Evolutionary conservation across 2,113 vertebrate genomes (phyloP).

Genomic region (Triplophysa siluroides): DNA sequence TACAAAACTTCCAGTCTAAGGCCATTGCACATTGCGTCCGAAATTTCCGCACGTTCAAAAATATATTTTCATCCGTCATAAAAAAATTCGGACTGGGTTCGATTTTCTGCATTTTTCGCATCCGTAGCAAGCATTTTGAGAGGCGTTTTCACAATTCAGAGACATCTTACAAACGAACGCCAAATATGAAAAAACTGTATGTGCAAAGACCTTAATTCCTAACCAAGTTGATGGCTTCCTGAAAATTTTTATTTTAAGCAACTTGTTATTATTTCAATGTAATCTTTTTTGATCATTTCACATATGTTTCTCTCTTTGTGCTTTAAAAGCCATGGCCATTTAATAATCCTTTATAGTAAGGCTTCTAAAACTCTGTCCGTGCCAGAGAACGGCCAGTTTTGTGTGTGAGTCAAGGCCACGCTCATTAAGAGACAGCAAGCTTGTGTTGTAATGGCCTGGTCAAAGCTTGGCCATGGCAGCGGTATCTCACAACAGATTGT

Average conservation of each 20-base stretch:
- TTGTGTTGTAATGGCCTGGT: constrained; percentile 38
- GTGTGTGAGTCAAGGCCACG: constrained; percentile 7
- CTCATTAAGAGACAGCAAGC: constrained; percentile 54
- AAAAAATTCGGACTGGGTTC: too few species aligned
- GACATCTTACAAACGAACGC: too few species aligned
- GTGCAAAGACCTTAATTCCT: too few species aligned
- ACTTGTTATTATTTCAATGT: neutral
- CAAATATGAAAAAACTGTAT: too few species aligned
- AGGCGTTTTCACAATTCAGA: too few species aligned
- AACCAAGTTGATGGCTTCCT: too few species aligned
- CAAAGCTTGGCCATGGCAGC: constrained; percentile 43
- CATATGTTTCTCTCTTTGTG: neutral
- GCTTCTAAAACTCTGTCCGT: neutral
- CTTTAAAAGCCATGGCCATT: neutral
- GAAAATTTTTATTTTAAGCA: neutral
- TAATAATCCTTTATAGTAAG: constrained; percentile 3
- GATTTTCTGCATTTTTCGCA: too few species aligned
- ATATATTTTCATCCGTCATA: too few species aligned
- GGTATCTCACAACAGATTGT: constrained; percentile 47
- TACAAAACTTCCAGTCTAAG: too few species aligned
- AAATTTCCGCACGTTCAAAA: too few species aligned
- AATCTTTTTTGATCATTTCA: neutral
- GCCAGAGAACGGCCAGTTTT: constrained; percentile 16
- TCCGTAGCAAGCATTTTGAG: too few species aligned
- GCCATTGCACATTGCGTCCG: too few species aligned